Percentiles rank a stretch among this genome's conserved stretches.
Conservation (phyloP, 2,113 vertebrate genomes). For the Hemiscyllium ocellatum region DNA sequence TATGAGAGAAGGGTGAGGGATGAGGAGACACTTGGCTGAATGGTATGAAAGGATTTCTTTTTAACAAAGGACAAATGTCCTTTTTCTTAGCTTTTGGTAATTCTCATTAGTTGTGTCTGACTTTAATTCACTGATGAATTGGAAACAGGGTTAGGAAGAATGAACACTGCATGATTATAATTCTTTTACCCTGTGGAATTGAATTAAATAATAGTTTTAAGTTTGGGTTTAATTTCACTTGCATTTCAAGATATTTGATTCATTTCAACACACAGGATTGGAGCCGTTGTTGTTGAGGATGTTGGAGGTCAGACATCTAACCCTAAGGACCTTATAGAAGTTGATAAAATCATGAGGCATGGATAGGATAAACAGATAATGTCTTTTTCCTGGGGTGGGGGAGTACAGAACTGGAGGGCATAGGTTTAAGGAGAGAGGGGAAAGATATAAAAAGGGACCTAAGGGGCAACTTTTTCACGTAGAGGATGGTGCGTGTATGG, state of each 20-base stretch:
- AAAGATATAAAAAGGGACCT: no score
- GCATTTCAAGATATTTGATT: background rate
- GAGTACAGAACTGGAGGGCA: no score
- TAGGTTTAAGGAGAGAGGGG: no score
- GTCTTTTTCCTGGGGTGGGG: no score
- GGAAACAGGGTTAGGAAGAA: background rate
- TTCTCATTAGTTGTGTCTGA: conserved; percentile 20
- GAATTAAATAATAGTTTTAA: conserved; percentile 5
- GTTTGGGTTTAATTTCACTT: background rate
- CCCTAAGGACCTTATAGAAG: no score
- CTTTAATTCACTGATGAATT: background rate
- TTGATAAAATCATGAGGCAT: no score
- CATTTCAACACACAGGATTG: background rate
- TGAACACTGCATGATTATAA: background rate
- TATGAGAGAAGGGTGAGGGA: background rate
- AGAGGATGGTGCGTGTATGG: no score
- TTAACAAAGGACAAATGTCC: background rate
- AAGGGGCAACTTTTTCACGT: no score
- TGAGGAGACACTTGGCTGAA: no score
- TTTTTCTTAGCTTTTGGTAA: background rate
- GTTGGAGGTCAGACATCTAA: no score
- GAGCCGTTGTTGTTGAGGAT: no score
- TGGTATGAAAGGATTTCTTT: background rate
- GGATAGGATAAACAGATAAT: no score
- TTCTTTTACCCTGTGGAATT: background rate